A percentile compares a stretch with the other conserved stretches of the same genome.
These are phyloP conservation scores for Turritopsis rubra DNA, from an alignment of 30 jellyfish, hydroid and myxozoan species.

Conservation along the genomic window DNA sequence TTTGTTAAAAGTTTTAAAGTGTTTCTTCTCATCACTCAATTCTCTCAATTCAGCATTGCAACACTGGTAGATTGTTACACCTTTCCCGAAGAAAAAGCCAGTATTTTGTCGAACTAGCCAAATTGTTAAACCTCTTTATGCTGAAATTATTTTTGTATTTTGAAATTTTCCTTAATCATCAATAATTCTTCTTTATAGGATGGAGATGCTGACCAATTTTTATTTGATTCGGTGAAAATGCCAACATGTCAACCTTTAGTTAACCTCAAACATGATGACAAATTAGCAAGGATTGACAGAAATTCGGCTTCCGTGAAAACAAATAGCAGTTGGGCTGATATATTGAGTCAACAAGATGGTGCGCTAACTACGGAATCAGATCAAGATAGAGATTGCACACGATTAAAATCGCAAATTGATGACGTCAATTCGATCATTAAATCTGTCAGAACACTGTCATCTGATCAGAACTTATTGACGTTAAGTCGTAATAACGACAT, in stretches of 20 bases:
- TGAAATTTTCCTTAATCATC: too few species aligned
- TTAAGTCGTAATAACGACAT: not conserved
- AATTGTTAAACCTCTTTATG: too few species aligned
- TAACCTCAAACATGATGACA: not conserved
- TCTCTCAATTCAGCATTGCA: too few species aligned
- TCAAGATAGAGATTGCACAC: not conserved
- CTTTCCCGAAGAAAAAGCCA: too few species aligned
- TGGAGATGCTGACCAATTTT: not conserved
- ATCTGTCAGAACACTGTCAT: not conserved
- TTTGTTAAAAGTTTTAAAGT: too few species aligned
- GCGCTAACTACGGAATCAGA: not conserved
- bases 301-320: not conserved
- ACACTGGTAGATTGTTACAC: too few species aligned
- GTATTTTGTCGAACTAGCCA: too few species aligned
- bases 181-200: not conserved
- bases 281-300: not conserved
- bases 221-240: not conserved
- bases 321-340: not conserved
- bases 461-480: not conserved
- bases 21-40: too few species aligned
- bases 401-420: not conserved
- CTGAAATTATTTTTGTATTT: not conserved
- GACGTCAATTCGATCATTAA: not conserved
- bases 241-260: not conserved
- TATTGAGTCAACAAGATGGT: not conserved